Conservation (phyloP, 2,888 invertebrate genomes). For the Lampropteryx suffumata region DNA sequence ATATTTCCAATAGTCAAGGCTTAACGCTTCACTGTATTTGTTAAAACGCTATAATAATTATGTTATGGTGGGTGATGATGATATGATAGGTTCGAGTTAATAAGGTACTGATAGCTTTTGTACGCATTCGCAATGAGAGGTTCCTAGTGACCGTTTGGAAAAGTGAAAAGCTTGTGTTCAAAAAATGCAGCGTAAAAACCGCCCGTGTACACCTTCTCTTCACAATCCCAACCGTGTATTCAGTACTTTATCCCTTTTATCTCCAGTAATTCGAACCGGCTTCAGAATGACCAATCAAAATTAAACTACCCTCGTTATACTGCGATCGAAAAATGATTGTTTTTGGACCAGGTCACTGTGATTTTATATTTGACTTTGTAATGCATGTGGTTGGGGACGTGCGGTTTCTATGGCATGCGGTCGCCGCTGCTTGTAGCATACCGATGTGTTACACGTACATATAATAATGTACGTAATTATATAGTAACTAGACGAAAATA, state of each 20-base stretch:
- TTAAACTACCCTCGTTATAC: slow-evolving; percentile 30
- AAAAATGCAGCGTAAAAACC: slow-evolving; percentile 7
- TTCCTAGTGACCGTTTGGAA: no score
- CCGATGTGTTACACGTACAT: not conserved
- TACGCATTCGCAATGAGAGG: no score
- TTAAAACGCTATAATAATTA: no score
- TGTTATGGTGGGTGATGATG: no score
- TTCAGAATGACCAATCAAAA: slow-evolving; percentile 35
- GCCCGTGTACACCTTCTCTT: not conserved
- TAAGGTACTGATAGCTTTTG: no score
- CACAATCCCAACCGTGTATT: slow-evolving; percentile 21
- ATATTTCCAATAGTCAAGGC: no score
- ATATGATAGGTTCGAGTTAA: no score
- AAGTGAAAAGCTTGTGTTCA: not conserved
- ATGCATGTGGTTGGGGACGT: no score
- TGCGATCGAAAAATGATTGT: slow-evolving; percentile 25
- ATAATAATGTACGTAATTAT: not conserved
- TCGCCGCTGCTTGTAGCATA: not conserved
- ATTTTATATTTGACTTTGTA: not conserved
- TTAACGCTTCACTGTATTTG: no score
- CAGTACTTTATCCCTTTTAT: slow-evolving; percentile 21
- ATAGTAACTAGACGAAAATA: no score
- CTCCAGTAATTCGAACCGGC: slow-evolving; percentile 25
- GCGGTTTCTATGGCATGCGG: slow-evolving; percentile 9
- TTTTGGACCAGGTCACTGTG: slow-evolving; percentile 18